A percentile compares a stretch with the other conserved stretches of the same genome.
Conservation (phyloP, 2,888 invertebrate genomes). For the Adelphocoris suturalis region DNA sequence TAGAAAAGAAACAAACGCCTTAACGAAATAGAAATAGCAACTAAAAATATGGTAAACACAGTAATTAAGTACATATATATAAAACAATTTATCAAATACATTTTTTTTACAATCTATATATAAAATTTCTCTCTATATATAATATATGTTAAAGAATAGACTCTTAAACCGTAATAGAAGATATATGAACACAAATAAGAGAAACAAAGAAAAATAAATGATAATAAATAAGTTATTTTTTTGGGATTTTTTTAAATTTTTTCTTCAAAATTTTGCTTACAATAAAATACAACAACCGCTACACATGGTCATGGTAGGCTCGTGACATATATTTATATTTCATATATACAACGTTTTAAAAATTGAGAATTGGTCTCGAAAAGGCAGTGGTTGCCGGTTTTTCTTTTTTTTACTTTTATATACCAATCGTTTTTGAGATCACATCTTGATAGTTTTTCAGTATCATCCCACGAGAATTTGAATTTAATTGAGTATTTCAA, state of each 20-base stretch:
- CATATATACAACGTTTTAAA: slow-evolving; percentile 72
- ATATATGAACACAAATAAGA: slow-evolving; percentile 67
- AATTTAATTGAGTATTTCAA: neutral
- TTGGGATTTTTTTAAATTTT: slow-evolving; percentile 48
- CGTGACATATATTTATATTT: slow-evolving; percentile 62
- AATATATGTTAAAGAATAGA: slow-evolving; percentile 72
- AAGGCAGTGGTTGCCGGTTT: slow-evolving; percentile 75
- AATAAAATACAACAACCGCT: slow-evolving; percentile 73
- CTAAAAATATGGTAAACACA: slow-evolving; percentile 75
- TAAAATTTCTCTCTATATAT: slow-evolving; percentile 72
- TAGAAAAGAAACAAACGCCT: slow-evolving; percentile 54
- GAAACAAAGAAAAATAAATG: slow-evolving; percentile 71
- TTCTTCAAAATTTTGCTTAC: slow-evolving; percentile 64
- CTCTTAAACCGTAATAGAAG: slow-evolving; percentile 72
- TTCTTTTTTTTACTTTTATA: neutral
- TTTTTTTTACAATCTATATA: slow-evolving; percentile 72
- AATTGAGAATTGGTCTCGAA: slow-evolving; percentile 74
- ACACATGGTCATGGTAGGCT: slow-evolving; percentile 75
- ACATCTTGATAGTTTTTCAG: slow-evolving; percentile 53
- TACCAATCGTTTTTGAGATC: slow-evolving; percentile 73
- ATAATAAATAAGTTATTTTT: slow-evolving; percentile 70
- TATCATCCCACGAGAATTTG: neutral
- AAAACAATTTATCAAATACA: slow-evolving; percentile 74
- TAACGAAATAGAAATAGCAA: slow-evolving; percentile 69
- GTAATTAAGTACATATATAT: slow-evolving; percentile 74